Conservation (phyloP, 2,113 vertebrate genomes). For the Mormyrus iriodes region DNA sequence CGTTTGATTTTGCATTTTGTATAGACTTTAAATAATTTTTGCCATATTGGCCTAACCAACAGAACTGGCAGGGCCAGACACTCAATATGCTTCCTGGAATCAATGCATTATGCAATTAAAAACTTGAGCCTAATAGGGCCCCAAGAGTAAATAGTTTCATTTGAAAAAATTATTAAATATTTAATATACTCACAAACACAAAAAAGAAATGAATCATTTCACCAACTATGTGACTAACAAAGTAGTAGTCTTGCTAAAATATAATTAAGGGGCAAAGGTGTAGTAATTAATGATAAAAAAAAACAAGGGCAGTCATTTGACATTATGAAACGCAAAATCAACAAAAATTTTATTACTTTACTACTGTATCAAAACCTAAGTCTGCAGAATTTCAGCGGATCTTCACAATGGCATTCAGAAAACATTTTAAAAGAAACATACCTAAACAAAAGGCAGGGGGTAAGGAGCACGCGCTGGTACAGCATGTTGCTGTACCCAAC, state of each 20-base stretch:
- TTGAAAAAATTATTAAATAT: neutral
- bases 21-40: conserved; percentile 18
- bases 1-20: conserved; percentile 31
- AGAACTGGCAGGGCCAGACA: neutral
- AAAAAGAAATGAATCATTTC: neutral
- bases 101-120: neutral
- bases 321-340: neutral
- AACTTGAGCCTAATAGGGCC: neutral
- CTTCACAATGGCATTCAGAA: neutral
- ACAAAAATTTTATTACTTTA: neutral
- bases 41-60: neutral
- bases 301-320: neutral
- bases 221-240: neutral
- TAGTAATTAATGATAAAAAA: neutral
- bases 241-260: neutral
- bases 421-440: neutral
- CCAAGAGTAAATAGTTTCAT: neutral
- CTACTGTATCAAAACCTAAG: neutral
- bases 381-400: neutral
- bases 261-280: neutral
- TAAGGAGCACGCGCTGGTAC: no score
- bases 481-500: no score
- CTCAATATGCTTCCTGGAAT: neutral
- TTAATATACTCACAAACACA: neutral
- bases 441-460: neutral